Conservation (phyloP, 2,888 invertebrate genomes). For the Platycheirus rosarum region DNA sequence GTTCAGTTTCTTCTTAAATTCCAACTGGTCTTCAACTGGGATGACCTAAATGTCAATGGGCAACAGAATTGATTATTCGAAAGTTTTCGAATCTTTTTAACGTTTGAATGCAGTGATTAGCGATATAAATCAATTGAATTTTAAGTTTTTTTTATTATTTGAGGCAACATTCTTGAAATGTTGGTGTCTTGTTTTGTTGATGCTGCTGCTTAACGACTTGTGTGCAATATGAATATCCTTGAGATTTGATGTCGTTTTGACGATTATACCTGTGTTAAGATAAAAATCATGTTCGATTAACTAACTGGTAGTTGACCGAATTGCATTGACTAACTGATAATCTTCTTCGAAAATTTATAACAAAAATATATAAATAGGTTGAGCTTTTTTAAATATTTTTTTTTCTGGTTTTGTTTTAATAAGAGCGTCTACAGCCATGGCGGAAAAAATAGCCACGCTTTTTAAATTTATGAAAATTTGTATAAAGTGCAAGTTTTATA, state of each 20-base stretch:
- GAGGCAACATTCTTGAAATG: conserved; percentile 11
- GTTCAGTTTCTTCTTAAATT: conserved; percentile 47
- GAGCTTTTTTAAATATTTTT: not conserved
- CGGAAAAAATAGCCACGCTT: too few species aligned
- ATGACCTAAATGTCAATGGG: conserved; percentile 65
- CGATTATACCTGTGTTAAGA: conserved; percentile 4
- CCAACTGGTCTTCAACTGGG: conserved; percentile 28
- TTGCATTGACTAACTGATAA: not conserved
- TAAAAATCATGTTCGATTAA: conserved; percentile 15
- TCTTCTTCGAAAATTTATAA: conserved; percentile 1
- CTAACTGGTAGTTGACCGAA: conserved; percentile 13
- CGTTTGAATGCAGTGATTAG: conserved; percentile 26
- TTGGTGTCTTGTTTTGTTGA: not conserved
- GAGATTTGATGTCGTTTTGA: conserved; percentile 7
- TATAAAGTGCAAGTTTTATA: too few species aligned
- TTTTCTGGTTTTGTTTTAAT: too few species aligned
- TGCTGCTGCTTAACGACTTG: conserved; percentile 5
- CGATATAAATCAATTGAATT: conserved; percentile 24
- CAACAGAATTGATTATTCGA: conserved; percentile 65
- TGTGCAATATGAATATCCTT: conserved; percentile 10
- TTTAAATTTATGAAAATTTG: too few species aligned
- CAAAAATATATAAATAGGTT: not conserved
- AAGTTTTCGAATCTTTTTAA: conserved; percentile 57
- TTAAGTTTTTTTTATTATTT: conserved; percentile 15
- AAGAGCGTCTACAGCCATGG: too few species aligned